Conservation (phyloP, 2,888 invertebrate genomes). For the Diadegma fenestrale region DNA sequence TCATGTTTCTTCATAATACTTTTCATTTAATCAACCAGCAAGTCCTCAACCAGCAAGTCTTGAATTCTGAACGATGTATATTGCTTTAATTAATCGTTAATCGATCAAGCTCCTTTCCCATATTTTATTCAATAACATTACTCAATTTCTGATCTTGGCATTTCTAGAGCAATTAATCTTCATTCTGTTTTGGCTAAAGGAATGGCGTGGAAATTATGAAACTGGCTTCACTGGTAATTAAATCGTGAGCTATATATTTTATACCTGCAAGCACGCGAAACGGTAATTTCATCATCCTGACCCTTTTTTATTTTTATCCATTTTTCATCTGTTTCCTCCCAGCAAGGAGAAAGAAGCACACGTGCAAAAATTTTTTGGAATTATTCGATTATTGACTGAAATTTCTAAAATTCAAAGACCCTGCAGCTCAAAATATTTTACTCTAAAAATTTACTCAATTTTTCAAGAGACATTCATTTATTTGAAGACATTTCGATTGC, state of each 20-base stretch:
- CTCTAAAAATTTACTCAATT: background rate
- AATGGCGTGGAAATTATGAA: slow-evolving; percentile 28
- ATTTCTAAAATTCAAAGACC: background rate
- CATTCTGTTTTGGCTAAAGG: background rate
- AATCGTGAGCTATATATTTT: slow-evolving; percentile 3
- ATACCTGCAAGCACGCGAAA: background rate
- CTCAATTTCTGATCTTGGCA: background rate
- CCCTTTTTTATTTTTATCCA: background rate
- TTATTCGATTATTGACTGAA: background rate
- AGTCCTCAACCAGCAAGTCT: too few species aligned
- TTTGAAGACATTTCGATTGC: background rate
- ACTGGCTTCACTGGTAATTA: slow-evolving; percentile 12
- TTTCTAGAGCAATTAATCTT: slow-evolving; percentile 40
- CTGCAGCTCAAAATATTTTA: background rate
- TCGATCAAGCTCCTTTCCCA: background rate
- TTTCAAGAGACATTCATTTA: background rate
- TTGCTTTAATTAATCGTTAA: slow-evolving; percentile 22
- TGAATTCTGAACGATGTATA: slow-evolving; percentile 9
- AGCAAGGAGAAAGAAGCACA: background rate
- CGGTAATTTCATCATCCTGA: background rate
- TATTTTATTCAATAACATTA: slow-evolving; percentile 31
- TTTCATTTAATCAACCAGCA: slow-evolving; percentile 10
- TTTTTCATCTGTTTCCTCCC: background rate
- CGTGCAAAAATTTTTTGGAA: background rate
- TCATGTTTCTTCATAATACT: background rate